Evolutionary conservation across 2,113 vertebrate species (phyloP), one percentile per base, ranked within the genome.

Genomic region (Tauraco erythrolophus): DNA sequence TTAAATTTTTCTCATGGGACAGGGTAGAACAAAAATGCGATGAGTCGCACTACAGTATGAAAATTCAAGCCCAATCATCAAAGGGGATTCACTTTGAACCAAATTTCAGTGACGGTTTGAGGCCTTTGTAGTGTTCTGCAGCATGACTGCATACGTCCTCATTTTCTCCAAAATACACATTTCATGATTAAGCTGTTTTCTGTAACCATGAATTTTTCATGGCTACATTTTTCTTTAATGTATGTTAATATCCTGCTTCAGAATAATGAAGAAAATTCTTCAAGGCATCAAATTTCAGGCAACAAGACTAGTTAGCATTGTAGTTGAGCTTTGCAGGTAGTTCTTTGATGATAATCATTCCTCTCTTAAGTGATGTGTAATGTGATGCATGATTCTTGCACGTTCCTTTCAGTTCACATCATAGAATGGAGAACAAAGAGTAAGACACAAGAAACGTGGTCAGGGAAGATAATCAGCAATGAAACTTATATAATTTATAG

Each of bases 1-100:
- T 97, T 95, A 89, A 77, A 69, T 93, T 82, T 88, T 46, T 75
- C 66, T 79, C 56, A 45, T 69, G 91, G 65, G 72, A 70, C 4
- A 56, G 21, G 89, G 8, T 11, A 62, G 39, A 95, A 88, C 50
- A 69, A 48, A 79, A 95, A 58, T 16, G 21, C 2, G 1, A 64
- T 56, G 21, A 92, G 35, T 60, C 48, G 53, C 51, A 41, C 18
- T 10, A 14, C 2, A 41, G 1, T 23, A 37, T 81, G 37, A 61
- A 92, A 61, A 27, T 14, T 65, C 48, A 71, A 87, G 37, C 45
- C 27, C 9, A 23, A 3, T 48, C 68, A 89, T 25, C 56, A 91
- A 33, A 56, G 56, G 21, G 4, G 17, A 75, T 64, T 68, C 51
- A 16, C 48, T 83, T 56, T 87, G 41, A 70, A 78, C 8, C 33